Evolutionary conservation across 2,797 vertebrate genomes (phyloP).

Genomic region (Sebastes miniatus): DNA sequence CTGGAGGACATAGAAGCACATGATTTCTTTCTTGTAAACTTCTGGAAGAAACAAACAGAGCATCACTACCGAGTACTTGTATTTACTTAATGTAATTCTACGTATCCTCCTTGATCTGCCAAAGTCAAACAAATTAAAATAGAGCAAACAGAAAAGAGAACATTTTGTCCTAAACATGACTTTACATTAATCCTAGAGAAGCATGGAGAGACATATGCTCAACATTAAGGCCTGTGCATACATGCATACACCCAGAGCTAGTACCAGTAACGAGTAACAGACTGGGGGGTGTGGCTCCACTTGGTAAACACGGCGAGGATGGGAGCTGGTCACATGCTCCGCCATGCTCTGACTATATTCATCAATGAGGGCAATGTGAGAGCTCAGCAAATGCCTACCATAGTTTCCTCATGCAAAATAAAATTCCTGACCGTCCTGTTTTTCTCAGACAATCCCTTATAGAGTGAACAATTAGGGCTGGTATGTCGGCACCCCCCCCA

Average conservation of each 20-base stretch:
- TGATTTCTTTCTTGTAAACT: neutral
- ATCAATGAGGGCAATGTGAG: slow-evolving; percentile 59
- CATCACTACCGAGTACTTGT: neutral
- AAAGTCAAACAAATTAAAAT: neutral
- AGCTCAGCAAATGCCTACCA: slow-evolving; percentile 76
- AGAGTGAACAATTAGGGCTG: slow-evolving; percentile 61
- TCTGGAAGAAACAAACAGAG: neutral
- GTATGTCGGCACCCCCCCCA: slow-evolving; percentile 47
- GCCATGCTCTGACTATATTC: slow-evolving; percentile 36
- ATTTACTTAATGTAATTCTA: neutral
- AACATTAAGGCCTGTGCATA: neutral
- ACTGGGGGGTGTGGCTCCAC: slow-evolving; percentile 42
- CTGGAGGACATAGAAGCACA: accelerated
- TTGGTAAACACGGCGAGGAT: slow-evolving; percentile 42
- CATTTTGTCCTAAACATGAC: neutral
- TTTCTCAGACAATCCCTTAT: slow-evolving; percentile 54
- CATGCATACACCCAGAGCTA: neutral
- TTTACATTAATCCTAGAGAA: neutral
- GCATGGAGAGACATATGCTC: neutral
- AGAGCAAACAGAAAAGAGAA: neutral
- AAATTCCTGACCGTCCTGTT: slow-evolving; percentile 75
- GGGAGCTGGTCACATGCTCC: slow-evolving; percentile 45
- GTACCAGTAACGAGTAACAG: neutral
- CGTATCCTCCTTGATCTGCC: neutral
- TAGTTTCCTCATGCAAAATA: slow-evolving; percentile 66